Conservation (phyloP, 2,797 vertebrate species). For the Chelmon rostratus region DNA sequence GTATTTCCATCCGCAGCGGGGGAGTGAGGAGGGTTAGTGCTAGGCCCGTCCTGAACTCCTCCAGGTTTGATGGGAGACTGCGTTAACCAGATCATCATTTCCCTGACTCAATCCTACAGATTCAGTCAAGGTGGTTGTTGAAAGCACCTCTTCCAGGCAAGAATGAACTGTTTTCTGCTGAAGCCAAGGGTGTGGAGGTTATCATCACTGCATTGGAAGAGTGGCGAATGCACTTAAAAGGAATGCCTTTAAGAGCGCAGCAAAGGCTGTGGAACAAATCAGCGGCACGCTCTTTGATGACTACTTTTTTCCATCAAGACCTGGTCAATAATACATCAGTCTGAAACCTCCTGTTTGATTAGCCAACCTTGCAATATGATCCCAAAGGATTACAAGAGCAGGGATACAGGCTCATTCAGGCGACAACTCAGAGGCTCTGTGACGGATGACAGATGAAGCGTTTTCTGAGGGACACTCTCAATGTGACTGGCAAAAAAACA, state of each 20-base stretch:
- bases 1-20: slow-evolving; percentile 44
- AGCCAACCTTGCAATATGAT: slow-evolving; percentile 60
- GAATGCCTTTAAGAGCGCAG: slow-evolving; percentile 53
- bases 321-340: slow-evolving; percentile 75
- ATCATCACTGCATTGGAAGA: slow-evolving; percentile 37
- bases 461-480: slow-evolving; percentile 13
- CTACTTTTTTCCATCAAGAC: slow-evolving; percentile 53
- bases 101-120: slow-evolving; percentile 10
- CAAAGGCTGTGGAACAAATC: slow-evolving; percentile 56
- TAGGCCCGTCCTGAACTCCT: slow-evolving; percentile 36
- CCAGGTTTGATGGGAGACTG: slow-evolving; percentile 20
- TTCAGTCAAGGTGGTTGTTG: slow-evolving; percentile 13
- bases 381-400: slow-evolving; percentile 54
- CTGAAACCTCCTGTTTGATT: slow-evolving; percentile 65
- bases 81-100: slow-evolving; percentile 16
- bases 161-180: slow-evolving; percentile 33
- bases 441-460: slow-evolving; percentile 33
- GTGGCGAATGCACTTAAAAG: slow-evolving; percentile 52
- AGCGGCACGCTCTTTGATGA: slow-evolving; percentile 62
- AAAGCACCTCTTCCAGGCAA: slow-evolving; percentile 22
- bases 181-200: slow-evolving; percentile 38
- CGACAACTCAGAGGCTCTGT: slow-evolving; percentile 20
- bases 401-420: slow-evolving; percentile 28
- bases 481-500: slow-evolving; percentile 6
- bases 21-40: slow-evolving; percentile 31